These are phyloP conservation scores for Gracilinanus agilis DNA, from an alignment of 2,113 vertebrate genomes.

Conservation along the genomic window DNA sequence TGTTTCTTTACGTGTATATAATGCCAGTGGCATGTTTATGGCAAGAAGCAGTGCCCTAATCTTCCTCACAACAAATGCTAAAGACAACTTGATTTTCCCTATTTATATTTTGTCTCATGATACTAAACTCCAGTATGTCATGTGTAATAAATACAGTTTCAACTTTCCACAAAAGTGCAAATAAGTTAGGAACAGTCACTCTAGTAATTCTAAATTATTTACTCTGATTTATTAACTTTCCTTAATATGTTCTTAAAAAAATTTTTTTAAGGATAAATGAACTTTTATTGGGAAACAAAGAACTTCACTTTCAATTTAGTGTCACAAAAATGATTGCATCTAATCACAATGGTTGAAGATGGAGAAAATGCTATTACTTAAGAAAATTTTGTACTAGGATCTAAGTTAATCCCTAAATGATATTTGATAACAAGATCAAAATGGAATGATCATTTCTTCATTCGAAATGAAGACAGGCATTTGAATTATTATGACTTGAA, in stretches of 20 bases:
- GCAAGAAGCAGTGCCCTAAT: not conserved
- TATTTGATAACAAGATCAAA: conserved; percentile 31
- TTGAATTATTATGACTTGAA: conserved; percentile 44
- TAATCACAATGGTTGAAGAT: not conserved
- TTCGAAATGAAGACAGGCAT: conserved; percentile 14
- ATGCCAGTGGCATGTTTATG: conserved; percentile 16
- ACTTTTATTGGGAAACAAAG: conserved; percentile 45
- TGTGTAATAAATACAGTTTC: conserved; percentile 35
- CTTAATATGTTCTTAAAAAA: conserved; percentile 15
- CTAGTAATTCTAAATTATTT: conserved; percentile 37
- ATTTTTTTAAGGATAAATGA: conserved; percentile 30
- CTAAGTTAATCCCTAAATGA: conserved; percentile 2
- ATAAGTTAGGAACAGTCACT: not conserved
- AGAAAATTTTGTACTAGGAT: not conserved
- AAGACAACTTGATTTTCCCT: conserved; percentile 18
- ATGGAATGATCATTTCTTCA: not conserved
- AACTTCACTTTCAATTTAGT: conserved; percentile 32
- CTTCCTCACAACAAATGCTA: not conserved
- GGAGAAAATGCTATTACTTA: not conserved
- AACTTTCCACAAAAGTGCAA: conserved; percentile 36
- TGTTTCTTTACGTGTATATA: conserved; percentile 11
- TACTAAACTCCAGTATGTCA: conserved; percentile 23
- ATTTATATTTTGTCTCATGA: not conserved
- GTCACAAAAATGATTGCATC: conserved; percentile 57
- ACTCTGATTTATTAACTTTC: conserved; percentile 42